A percentile compares a stretch with the other conserved stretches of the same genome.
Evolutionary conservation across 2,113 vertebrate genomes (phyloP).

Genomic region (Leptocoma aspasia): DNA sequence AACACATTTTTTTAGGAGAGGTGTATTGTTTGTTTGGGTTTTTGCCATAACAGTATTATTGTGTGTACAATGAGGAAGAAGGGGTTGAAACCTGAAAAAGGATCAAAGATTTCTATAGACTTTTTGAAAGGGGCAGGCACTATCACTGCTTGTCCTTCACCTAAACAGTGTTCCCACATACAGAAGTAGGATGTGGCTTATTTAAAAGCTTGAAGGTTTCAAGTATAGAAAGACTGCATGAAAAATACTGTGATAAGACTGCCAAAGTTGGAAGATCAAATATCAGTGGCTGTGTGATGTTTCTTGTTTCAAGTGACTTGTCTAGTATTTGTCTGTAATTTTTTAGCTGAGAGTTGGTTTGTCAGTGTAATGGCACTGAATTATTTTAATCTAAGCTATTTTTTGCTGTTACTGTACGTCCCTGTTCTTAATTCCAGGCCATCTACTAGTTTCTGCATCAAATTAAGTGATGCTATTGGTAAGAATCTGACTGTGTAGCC

Average conservation of each 20-base stretch:
- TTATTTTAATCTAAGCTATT: not conserved
- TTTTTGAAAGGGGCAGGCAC: not conserved
- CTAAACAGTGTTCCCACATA: not conserved
- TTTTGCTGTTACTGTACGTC: not conserved
- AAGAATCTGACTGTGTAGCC: not conserved
- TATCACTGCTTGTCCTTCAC: not conserved
- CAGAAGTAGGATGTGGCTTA: not conserved
- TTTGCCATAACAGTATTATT: not conserved
- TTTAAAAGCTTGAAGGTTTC: not conserved
- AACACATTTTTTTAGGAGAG: rapidly evolving
- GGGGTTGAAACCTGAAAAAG: not conserved
- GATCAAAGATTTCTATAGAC: not conserved
- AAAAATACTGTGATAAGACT: not conserved
- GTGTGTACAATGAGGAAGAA: not conserved
- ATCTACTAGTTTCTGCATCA: not conserved
- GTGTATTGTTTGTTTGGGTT: not conserved
- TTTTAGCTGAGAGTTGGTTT: not conserved
- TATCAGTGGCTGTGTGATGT: not conserved
- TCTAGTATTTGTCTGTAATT: not conserved
- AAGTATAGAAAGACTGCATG: not conserved
- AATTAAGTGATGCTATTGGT: not conserved
- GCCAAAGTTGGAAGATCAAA: not conserved
- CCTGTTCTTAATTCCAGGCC: not conserved
- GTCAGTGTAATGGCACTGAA: not conserved
- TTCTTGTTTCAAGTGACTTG: not conserved